Percentiles rank a stretch among this genome's conserved stretches.
Evolutionary conservation across 2,888 invertebrate genomes (phyloP).

Genomic region (Leptinotarsa rubiginosa): DNA sequence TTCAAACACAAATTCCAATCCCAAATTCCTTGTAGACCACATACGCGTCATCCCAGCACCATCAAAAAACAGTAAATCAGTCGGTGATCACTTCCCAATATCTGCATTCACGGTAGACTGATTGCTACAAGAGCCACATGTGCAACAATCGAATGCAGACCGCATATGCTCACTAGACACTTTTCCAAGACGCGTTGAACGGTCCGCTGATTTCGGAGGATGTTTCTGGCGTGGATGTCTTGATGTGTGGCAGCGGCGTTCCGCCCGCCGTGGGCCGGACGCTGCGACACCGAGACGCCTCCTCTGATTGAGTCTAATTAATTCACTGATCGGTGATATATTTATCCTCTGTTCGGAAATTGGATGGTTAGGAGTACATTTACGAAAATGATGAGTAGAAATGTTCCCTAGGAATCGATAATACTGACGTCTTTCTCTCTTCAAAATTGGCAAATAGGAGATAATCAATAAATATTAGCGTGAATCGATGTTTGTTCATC

Average conservation of each 20-base stretch:
- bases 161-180: constrained; percentile 43
- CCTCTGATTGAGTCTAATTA: constrained; percentile 17
- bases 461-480: too few species aligned
- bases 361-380: background rate
- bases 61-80: constrained; percentile 11
- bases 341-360: constrained; percentile 1
- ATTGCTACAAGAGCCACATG: constrained; percentile 29
- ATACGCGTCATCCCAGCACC: background rate
- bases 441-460: too few species aligned
- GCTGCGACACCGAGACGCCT: constrained; percentile 44
- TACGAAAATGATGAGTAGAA: background rate
- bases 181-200: constrained; percentile 51
- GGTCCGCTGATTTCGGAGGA: constrained; percentile 55
- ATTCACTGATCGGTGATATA: constrained; percentile 19
- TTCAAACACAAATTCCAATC: background rate
- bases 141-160: constrained; percentile 18
- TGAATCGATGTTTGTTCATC: too few species aligned
- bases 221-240: constrained; percentile 53
- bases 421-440: too few species aligned
- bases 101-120: constrained; percentile 32
- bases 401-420: background rate
- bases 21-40: constrained; percentile 1
- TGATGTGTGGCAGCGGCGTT: constrained; percentile 52
- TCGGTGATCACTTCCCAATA: constrained; percentile 8
- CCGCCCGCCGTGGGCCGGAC: constrained; percentile 58